Conservation (phyloP, 2,113 vertebrate genomes). For the Seriola quinqueradiata region DNA sequence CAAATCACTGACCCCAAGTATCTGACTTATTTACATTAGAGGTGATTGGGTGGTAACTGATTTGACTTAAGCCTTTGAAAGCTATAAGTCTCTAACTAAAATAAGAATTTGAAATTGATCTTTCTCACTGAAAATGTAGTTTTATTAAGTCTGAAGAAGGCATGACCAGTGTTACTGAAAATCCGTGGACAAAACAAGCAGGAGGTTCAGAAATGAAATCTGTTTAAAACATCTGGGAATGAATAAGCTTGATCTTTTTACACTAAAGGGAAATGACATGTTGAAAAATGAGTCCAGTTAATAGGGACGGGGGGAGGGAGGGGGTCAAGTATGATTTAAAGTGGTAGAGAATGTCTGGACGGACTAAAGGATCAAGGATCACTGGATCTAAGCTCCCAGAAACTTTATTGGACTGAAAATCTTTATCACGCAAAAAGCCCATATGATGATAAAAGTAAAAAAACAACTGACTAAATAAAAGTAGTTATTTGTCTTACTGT, state of each 20-base stretch:
- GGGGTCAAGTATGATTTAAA: background rate
- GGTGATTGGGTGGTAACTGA: background rate
- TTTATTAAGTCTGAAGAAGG: background rate
- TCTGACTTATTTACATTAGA: background rate
- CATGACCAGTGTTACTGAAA: too few relatives aligned
- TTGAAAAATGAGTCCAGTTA: background rate
- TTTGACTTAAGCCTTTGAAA: too few relatives aligned
- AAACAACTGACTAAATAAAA: background rate
- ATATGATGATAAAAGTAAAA: background rate
- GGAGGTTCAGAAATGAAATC: background rate
- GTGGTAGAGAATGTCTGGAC: background rate
- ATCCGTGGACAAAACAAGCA: too few relatives aligned
- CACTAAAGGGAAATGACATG: background rate
- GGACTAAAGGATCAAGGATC: too few relatives aligned
- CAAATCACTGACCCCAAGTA: background rate
- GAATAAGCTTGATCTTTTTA: background rate
- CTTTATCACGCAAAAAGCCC: background rate
- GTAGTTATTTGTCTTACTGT: too few relatives aligned
- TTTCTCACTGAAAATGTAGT: too few relatives aligned
- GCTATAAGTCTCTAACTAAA: too few relatives aligned
- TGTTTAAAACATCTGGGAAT: background rate
- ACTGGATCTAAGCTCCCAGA: background rate
- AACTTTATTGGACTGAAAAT: background rate
- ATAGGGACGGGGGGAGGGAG: background rate
- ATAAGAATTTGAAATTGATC: too few relatives aligned